Evolutionary conservation across 53 echinoderm and acorn worm species (phyloP).

Genomic region (Holothuria leucospilota): DNA sequence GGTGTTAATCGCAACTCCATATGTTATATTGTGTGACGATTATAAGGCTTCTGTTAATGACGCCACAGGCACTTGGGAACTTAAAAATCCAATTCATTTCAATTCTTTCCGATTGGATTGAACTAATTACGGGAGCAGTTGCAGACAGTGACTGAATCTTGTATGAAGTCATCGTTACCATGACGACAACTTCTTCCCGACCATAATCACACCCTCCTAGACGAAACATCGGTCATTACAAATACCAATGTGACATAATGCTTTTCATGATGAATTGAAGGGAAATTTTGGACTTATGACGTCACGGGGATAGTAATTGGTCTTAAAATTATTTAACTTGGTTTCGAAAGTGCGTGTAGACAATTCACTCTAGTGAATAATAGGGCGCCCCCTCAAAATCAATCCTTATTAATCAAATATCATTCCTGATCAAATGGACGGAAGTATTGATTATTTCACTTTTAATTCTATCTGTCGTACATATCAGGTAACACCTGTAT

Average conservation of each 20-base stretch:
- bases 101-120: slow-evolving; percentile 44
- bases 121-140: slow-evolving; percentile 25
- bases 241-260: background rate
- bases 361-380: no score
- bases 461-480: no score
- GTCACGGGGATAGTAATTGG: slow-evolving; percentile 16
- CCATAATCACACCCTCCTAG: background rate
- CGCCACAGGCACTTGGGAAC: slow-evolving; percentile 6
- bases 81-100: slow-evolving; percentile 35
- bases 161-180: slow-evolving; percentile 29
- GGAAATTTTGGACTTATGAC: background rate
- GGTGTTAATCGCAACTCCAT: slow-evolving; percentile 37
- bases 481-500: no score
- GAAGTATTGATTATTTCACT: no score
- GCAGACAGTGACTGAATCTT: slow-evolving; percentile 20
- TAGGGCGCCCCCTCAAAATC: no score
- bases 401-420: no score
- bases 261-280: background rate
- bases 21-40: slow-evolving; percentile 31
- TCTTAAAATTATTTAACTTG: background rate
- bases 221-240: background rate
- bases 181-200: slow-evolving; percentile 26
- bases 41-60: slow-evolving; percentile 1
- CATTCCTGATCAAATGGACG: no score
- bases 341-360: background rate